A percentile compares a stretch with the other conserved stretches of the same genome.
phyloP scores from a whole-genome alignment of 2,113 vertebrate genomes.

The Corapipo altera region DNA sequence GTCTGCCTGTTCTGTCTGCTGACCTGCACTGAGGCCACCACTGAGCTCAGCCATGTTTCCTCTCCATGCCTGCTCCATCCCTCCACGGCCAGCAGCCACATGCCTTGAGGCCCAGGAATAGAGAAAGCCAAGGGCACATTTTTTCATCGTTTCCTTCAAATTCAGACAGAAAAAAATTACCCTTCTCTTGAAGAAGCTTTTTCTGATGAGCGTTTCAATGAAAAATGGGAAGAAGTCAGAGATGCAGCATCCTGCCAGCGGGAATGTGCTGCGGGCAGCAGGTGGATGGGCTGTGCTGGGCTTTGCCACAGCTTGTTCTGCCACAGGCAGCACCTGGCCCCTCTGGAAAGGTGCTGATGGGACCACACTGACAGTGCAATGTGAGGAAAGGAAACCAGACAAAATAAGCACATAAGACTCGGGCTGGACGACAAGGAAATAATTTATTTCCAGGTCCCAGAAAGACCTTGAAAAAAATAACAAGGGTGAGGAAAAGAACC shows the following conservation, averaged over 20 bases:
- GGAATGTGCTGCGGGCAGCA: not conserved
- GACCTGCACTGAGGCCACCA: not conserved
- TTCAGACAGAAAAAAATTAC: not conserved
- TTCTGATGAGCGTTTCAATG: not conserved
- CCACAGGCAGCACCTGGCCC: not conserved
- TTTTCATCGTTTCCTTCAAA: not conserved
- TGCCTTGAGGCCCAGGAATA: too few species aligned
- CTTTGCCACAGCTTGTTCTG: accelerated
- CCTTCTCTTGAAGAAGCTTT: not conserved
- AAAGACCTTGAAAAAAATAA: constrained; percentile 59
- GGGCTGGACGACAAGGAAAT: constrained; percentile 55
- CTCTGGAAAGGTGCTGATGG: not conserved
- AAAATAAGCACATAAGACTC: not conserved
- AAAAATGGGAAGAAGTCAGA: not conserved
- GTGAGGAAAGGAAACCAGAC: not conserved
- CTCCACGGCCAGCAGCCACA: not conserved
- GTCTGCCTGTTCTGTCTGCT: not conserved
- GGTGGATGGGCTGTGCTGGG: not conserved
- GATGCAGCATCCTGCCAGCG: not conserved
- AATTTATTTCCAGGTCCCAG: constrained; percentile 66
- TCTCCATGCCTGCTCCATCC: not conserved
- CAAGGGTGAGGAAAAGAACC: constrained; percentile 43
- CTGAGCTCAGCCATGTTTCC: not conserved
- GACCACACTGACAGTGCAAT: accelerated
- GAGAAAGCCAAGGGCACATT: not conserved